Evolutionary conservation across 1,140 invertebrate genomes (phyloP), one percentile per base, ranked within the genome.

Genomic region (Calycopis cecrops): DNA sequence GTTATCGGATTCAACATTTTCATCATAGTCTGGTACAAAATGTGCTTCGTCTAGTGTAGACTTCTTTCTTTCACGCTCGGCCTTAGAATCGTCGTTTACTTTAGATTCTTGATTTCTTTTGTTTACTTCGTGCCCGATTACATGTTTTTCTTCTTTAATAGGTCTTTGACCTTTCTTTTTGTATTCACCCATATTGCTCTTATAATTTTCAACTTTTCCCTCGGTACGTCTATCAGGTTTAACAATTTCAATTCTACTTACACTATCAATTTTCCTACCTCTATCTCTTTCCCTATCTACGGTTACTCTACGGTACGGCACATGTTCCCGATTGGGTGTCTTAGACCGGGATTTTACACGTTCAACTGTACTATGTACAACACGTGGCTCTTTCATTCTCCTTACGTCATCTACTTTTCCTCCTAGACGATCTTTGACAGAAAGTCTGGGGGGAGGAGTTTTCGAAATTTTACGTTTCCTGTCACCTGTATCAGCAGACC

Each of bases 21-120:
- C 88, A 60, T 93, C 93, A 74, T 94, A 94, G 79, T 94, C 92
- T 1, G 93, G 93, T 63, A 93, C 93, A 70, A 94, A 94, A 62
- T 89, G 91, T 0, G 92, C 89, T 77, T 94, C 93, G 63, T 94
- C 92, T 10, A 93, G 75, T 28, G 90, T 89, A 10, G 91, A 90
- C 60, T 92, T 91, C 58, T 92, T 92, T 53, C 90, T 89, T 67
- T 93, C 91, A 6, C 88, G 69, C 53, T 88, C 83, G 76, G 82
- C 16, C 79, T 76, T 69, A 65, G 59, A 17, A 28, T 58, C 52
- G 76, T 87, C 57, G 33, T 40, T 34, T 37, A 12, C 44, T 37
- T 59, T 55, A 37, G 56, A 54, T 8, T 60, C 50, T 50, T 16
- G 40, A 37, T 35, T 59, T 55, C 51, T 54, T 11, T 40, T 53